Evolutionary conservation across 2,113 vertebrate genomes (phyloP).

Genomic region (Gopherus flavomarginatus): DNA sequence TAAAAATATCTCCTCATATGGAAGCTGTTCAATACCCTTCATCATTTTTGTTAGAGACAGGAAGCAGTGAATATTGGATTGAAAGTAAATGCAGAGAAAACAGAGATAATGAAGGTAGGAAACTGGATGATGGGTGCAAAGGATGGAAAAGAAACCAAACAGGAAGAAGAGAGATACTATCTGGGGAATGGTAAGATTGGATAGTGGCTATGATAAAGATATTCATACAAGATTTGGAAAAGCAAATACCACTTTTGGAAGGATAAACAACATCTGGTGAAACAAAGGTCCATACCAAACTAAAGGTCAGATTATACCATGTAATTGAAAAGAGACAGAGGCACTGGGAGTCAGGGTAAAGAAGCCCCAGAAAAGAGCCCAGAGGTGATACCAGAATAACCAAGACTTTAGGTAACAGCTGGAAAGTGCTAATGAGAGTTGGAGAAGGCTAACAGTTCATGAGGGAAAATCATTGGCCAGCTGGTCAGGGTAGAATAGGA

Average conservation of each 20-base stretch:
- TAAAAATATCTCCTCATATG: background rate
- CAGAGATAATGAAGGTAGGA: background rate
- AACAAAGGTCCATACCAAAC: too few species aligned
- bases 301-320: too few species aligned
- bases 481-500: background rate
- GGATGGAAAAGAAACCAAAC: background rate
- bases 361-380: too few species aligned
- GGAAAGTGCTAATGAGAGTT: background rate
- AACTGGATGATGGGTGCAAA: background rate
- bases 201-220: too few species aligned
- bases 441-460: background rate
- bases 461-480: background rate
- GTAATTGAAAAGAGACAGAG: background rate
- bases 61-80: background rate
- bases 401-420: background rate
- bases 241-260: too few species aligned
- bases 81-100: background rate
- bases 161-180: background rate
- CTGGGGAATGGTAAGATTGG: too few species aligned
- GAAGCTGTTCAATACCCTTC: background rate
- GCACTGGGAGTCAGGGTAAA: background rate
- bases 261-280: too few species aligned
- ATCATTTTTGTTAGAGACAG: background rate
- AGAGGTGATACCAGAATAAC: background rate
- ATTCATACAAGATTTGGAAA: too few species aligned